phyloP scores from a whole-genome alignment of 1,140 invertebrate species.

The Cyphomyrmex costatus region DNA sequence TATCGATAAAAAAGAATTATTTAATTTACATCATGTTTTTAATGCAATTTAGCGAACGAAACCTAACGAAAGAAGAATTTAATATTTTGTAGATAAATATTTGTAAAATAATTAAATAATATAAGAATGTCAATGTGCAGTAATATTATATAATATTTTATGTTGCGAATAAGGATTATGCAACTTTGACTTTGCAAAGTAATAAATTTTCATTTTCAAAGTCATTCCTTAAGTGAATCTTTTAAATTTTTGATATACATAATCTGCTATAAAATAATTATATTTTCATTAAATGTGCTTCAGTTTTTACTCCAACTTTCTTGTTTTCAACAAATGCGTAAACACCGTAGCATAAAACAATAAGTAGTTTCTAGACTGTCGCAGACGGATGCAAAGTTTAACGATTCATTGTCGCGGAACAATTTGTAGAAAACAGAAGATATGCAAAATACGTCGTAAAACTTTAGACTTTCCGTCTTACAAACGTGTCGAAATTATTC shows the following conservation, averaged over 20 bases:
- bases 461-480: constrained; percentile 16
- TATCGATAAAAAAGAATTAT: not conserved
- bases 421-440: constrained; percentile 61
- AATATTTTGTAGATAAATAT: too few relatives aligned
- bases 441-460: constrained; percentile 42
- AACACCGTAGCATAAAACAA: not conserved
- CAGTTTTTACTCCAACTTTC: not conserved
- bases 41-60: not conserved
- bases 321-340: constrained; percentile 18
- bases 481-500: constrained; percentile 15
- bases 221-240: not conserved
- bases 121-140: not conserved
- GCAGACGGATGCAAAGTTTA: constrained; percentile 48
- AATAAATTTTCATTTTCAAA: not conserved
- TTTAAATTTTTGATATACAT: not conserved
- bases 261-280: constrained; percentile 12
- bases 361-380: constrained; percentile 58
- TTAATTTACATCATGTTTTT: not conserved
- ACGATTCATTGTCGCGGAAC: constrained; percentile 51
- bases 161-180: not conserved
- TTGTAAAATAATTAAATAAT: not conserved
- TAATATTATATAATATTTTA: not conserved
- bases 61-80: not conserved
- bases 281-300: not conserved
- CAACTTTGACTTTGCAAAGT: not conserved